Percentiles rank a stretch among this genome's conserved stretches.
Evolutionary conservation across 2,888 invertebrate genomes (phyloP).

Genomic region (Lasiommata megera): DNA sequence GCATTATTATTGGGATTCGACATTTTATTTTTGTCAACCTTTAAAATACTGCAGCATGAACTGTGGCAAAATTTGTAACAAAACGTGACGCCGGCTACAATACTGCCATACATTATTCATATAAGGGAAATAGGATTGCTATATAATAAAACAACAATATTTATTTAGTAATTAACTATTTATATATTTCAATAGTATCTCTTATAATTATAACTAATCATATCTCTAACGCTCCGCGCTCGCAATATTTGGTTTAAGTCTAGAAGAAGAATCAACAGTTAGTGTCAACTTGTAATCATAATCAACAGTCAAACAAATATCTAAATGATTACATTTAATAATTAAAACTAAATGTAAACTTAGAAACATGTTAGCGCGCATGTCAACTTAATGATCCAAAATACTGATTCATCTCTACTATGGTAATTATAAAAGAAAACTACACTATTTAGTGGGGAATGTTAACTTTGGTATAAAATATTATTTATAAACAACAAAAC

Average conservation of each 20-base stretch:
- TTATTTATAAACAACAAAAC: conserved; percentile 79
- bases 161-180: conserved; percentile 69
- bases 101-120: no score
- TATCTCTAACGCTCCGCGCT: conserved; percentile 74
- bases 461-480: conserved; percentile 88
- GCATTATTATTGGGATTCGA: no score
- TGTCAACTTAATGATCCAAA: conserved; percentile 53
- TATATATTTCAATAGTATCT: conserved; percentile 80
- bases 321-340: conserved; percentile 68
- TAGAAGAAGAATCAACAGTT: conserved; percentile 76
- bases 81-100: no score
- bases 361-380: conserved; percentile 58
- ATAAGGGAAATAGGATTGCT: not conserved
- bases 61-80: no score
- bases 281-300: conserved; percentile 53
- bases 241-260: conserved; percentile 79
- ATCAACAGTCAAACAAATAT: conserved; percentile 71
- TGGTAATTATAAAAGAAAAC: conserved; percentile 53
- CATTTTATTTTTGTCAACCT: no score
- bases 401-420: conserved; percentile 53
- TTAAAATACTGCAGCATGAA: no score
- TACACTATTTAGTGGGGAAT: conserved; percentile 84
- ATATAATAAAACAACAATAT: conserved; percentile 44
- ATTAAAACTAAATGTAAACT: conserved; percentile 64
- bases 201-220: conserved; percentile 73